Evolutionary conservation across 2,888 invertebrate genomes (phyloP).

Genomic region (Ferrisia virgata): DNA sequence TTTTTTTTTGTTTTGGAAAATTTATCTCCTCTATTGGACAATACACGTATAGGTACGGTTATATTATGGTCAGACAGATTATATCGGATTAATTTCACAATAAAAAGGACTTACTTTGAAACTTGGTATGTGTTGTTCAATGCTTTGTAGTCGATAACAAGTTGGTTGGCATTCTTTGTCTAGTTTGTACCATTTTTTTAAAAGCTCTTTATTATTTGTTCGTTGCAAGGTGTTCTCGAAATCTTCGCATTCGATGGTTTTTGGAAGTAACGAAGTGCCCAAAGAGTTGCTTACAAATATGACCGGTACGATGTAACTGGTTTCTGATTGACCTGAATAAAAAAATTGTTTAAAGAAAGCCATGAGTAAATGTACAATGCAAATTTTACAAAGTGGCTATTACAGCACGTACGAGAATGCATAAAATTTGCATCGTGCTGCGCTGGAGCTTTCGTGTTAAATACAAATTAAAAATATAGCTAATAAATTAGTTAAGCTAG

Average conservation of each 20-base stretch:
- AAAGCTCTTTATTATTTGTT: conserved; percentile 55
- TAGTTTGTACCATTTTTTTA: conserved; percentile 62
- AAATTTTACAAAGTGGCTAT: too few species aligned
- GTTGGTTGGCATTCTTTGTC: conserved; percentile 67
- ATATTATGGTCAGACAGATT: not conserved
- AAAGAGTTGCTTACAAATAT: conserved; percentile 75
- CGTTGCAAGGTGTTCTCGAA: conserved; percentile 71
- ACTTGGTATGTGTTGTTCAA: conserved; percentile 58
- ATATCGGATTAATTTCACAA: not conserved
- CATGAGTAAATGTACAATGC: not conserved
- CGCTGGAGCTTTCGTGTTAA: not conserved
- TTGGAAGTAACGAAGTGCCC: conserved; percentile 72
- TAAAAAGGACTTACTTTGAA: conserved; percentile 53
- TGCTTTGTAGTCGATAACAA: conserved; percentile 69
- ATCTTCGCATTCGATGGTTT: conserved; percentile 74
- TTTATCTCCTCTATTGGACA: too few species aligned
- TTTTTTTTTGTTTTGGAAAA: too few species aligned
- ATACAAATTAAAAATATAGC: not conserved
- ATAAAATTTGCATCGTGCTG: not conserved
- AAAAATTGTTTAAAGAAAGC: not conserved
- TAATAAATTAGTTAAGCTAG: not conserved
- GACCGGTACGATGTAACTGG: conserved; percentile 73
- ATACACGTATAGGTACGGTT: too few species aligned
- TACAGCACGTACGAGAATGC: not conserved
- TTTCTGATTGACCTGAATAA: conserved; percentile 65